phyloP scores from a whole-genome alignment of 2,888 invertebrate genomes.

The Drosophila peninsularis region DNA sequence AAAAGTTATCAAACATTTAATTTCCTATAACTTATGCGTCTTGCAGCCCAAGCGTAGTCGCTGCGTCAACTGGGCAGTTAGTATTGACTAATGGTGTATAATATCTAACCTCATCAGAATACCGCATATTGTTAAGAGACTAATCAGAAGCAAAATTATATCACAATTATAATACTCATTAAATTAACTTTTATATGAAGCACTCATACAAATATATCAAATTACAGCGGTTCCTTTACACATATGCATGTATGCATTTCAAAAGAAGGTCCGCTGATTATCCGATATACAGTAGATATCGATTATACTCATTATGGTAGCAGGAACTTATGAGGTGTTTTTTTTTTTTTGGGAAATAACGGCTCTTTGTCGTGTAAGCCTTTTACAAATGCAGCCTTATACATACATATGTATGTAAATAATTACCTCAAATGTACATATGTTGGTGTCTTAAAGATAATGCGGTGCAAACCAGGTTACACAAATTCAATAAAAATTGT shows the following conservation, averaged over 20 bases:
- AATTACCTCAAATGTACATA: not conserved
- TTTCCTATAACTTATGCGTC: no score
- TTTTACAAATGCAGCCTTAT: no score
- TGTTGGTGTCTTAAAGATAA: not conserved
- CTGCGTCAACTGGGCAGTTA: no score
- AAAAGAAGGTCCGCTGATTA: not conserved
- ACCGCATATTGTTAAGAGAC: conserved; percentile 27
- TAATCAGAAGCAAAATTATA: not conserved
- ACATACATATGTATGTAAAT: not conserved
- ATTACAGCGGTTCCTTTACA: conserved; percentile 43
- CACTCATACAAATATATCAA: not conserved
- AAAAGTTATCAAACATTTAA: no score
- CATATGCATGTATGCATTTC: conserved; percentile 10
- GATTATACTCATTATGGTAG: not conserved
- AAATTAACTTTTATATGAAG: conserved; percentile 9
- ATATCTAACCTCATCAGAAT: conserved; percentile 40
- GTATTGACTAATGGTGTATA: not conserved
- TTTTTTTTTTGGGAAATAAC: not conserved
- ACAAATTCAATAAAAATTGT: no score
- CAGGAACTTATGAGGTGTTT: not conserved
- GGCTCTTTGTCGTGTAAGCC: no score
- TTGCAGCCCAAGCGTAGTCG: no score
- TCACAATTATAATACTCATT: not conserved
- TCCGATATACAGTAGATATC: conserved; percentile 24
- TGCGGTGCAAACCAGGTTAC: not conserved